Base-by-base conservation (phyloP, 2,113 vertebrate species). In the Anolis sagrei region DNA sequence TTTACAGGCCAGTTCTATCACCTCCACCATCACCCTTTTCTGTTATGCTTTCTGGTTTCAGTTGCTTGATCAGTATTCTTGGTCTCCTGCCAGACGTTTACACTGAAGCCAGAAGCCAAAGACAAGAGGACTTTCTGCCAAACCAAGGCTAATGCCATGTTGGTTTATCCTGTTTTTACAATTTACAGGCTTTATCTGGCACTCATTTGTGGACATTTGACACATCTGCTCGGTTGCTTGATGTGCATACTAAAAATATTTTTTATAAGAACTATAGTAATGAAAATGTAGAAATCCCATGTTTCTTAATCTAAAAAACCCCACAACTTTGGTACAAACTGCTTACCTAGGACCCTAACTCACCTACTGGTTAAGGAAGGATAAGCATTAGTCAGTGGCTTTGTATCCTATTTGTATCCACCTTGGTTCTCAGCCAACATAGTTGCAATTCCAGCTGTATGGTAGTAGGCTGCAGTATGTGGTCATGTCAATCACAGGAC, bases 81-180 rank as follows among this genome's bases (percentile, higher is more conserved):
- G 91, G 91, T 87, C 86, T 48, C 29, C 90, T 58, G 77, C 76
- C 80, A 89, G 73, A 68, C 69, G 34, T 84, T 84, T 90, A 72
- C 1, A 0, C 48, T 82, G 13, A 58, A 34, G 85, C 83, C 89
- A 85, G 86, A 76, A 82, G 83, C 1, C 82, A 73, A 7, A 84
- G 90, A 89, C 86, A 86, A 91, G 58, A 73, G 58, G 58, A 89
- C 91, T 69, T 44, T 70, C 0, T 86, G 92, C 92, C 94, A 93
- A 86, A 81, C 79, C 69, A 79, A 81, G 83, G 34, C 80, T 86
- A 80, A 78, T 80, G 82, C 39, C 82, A 27, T 83, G 81, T 90
- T 87, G 27, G 27, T 91, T 90, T 90, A 58, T 91, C 92, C 34
- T 14, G 9, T 89, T 91, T 90, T 84, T 90, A 86, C 49, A 77